Evolutionary conservation across 2,888 invertebrate species (phyloP), one percentile per base, ranked within the genome.

Genomic region (Malthinus seriepunctatus): DNA sequence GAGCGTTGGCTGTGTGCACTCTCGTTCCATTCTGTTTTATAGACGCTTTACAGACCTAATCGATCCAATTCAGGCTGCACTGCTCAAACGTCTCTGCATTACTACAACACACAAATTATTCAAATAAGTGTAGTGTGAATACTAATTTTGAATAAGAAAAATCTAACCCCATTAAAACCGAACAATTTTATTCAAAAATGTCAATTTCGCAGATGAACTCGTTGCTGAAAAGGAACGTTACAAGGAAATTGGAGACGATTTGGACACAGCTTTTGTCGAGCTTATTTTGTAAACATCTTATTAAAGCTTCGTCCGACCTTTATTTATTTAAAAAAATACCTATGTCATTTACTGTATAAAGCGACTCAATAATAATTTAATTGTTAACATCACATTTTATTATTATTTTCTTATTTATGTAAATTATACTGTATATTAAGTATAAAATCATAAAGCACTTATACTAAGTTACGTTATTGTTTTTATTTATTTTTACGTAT

Each of bases 201-300:
- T 49, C 42, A 32, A 48, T 49, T 60, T 83, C 84, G 71, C 87
- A 95, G 95, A 95, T 88, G 94, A 95, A 81, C 89, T 95, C 80
- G 93, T 95, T 77, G 89, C 91, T 81, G 94, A 94, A 83, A 99
- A 98, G 88, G 97, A 98, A 86, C 95, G 96, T 82, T 98, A 97
- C 95, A 98, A 97, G 89, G 91, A 93, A 84, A 97, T 99, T 86
- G 97, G 97, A 86, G 98, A 98, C 88, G 98, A 98, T 83, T 88
- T 99, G 88, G 98, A 99, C 84, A 93, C 93, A 80, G 98, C 98
- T 79, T 97, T 98, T 86, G 95, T 96, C 83, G 93, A 93, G 81
- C 90, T 93, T 79, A 89, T 89, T 82, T 87, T 89, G 68, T 79
- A 79, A 78, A 69, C 55, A 34, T 8, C 42, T 49, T 56, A 51